Base-by-base conservation (phyloP, 2,888 invertebrate species). In the Andrena fulva region DNA sequence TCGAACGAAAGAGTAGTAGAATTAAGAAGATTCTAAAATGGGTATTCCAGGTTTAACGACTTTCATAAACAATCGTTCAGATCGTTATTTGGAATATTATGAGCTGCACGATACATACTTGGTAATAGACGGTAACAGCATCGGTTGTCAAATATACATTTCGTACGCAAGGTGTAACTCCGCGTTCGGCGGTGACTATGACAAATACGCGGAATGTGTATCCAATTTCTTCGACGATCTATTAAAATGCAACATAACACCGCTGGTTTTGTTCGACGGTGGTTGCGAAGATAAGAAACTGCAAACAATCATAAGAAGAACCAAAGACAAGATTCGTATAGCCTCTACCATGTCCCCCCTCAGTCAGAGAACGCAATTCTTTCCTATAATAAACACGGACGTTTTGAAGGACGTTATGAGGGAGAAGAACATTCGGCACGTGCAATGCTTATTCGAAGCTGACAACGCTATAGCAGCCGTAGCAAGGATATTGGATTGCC, bases 171-270 rank as follows among this genome's bases (percentile, higher is more conserved):
- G 95, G 84, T 95, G 95, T 80, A 95, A 95, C 89, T 96, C 96
- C 64, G 96, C 96, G 3, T 98, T 98, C 92, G 98, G 98, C 2
- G 98, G 98, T 0, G 98, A 98, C 92, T 98, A 98, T 91, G 97
- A 98, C 90, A 96, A 96, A 84, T 97, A 96, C 92, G 96, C 96
- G n/a, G 93, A 95, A 8, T 94, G 95, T 20, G 95, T 97, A 0
- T 94, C 95, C 54, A 94, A 95, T 67, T 98, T 98, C 91, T 97
- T 98, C 87, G 95, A 96, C 64, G 94, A 96, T 12, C 93, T 98
- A 10, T 94, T 94, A 10, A 96, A 96, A 90, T 98, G 98, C 90
- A 96, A 96, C 70, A 94, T 98, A 8, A 95, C 93, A 0, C 95
- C 97, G 0, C 95, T 97, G 85, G 96, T 98, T 7, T 93, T 98